phyloP scores from a whole-genome alignment of 2,888 invertebrate genomes.

The Neoitamus cyanurus region DNA sequence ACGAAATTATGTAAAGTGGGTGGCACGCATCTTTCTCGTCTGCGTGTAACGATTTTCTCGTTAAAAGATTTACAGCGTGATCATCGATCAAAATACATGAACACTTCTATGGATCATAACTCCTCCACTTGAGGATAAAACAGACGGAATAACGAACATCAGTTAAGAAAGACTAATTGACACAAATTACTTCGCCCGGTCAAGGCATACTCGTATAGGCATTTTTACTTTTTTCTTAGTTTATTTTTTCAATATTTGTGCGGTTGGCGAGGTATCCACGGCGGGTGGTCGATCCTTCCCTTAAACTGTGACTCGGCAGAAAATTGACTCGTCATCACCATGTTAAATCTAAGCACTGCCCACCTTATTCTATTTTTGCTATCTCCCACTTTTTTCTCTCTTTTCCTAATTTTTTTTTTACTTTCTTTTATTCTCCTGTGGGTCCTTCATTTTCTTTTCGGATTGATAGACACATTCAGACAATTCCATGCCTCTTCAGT shows the following conservation, averaged over 20 bases:
- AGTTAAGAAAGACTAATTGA: conserved; percentile 30
- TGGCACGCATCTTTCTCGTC: background rate
- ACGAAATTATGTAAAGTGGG: background rate
- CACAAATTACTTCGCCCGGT: conserved; percentile 20
- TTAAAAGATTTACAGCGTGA: background rate
- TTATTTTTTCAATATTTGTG: background rate
- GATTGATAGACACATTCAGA: conserved; percentile 25
- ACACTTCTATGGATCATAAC: background rate
- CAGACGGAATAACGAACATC: conserved; percentile 9
- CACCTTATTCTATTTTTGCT: conserved; percentile 8
- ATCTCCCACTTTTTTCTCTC: background rate
- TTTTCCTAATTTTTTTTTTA: background rate
- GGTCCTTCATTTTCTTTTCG: conserved; percentile 26
- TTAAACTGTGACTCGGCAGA: conserved; percentile 27
- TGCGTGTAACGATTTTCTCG: background rate
- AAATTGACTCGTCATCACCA: conserved; percentile 42
- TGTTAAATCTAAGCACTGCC: conserved; percentile 42
- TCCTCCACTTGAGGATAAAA: background rate
- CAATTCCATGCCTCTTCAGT: conserved; percentile 37
- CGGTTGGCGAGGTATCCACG: background rate
- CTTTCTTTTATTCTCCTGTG: background rate
- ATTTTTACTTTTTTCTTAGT: background rate
- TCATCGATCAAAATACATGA: background rate
- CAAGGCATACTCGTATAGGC: background rate
- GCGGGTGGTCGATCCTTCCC: conserved; percentile 40